These are phyloP conservation scores for Saccostrea glomerata DNA, from an alignment of 1,140 invertebrate species.

Conservation along the genomic window DNA sequence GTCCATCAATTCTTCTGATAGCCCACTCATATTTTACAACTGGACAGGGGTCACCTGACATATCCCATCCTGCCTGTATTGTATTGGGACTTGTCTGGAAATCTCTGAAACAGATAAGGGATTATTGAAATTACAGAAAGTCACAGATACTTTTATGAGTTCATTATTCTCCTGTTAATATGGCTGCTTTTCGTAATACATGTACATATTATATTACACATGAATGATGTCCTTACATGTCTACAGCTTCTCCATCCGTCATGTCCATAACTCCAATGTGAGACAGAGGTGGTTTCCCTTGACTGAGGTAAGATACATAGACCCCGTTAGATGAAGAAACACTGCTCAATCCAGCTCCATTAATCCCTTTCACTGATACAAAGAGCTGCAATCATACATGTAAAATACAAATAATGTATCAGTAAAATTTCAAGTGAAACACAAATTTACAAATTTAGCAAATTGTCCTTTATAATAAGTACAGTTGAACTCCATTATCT, in stretches of 20 bases:
- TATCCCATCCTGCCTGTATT: constrained; percentile 63
- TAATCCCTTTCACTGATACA: constrained; percentile 66
- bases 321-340: constrained; percentile 67
- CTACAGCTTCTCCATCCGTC: constrained; percentile 45
- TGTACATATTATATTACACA: background rate
- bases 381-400: constrained; percentile 57
- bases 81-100: constrained; percentile 58
- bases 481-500: too few relatives aligned
- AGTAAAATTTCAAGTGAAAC: background rate
- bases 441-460: too few relatives aligned
- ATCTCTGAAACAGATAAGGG: constrained; percentile 50
- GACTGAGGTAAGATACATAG: constrained; percentile 66
- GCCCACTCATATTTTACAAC: constrained; percentile 62
- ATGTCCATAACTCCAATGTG: constrained; percentile 60
- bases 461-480: too few relatives aligned
- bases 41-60: constrained; percentile 68
- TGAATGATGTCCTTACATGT: constrained; percentile 62
- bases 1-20: constrained; percentile 63
- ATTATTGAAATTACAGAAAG: background rate
- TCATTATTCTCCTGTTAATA: background rate
- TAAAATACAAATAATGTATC: background rate
- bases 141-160: background rate
- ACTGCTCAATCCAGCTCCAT: constrained; percentile 62
- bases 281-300: constrained; percentile 58
- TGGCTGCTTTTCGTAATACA: background rate